Conservation (phyloP, 2,797 vertebrate species). For the Ara ararauna region DNA sequence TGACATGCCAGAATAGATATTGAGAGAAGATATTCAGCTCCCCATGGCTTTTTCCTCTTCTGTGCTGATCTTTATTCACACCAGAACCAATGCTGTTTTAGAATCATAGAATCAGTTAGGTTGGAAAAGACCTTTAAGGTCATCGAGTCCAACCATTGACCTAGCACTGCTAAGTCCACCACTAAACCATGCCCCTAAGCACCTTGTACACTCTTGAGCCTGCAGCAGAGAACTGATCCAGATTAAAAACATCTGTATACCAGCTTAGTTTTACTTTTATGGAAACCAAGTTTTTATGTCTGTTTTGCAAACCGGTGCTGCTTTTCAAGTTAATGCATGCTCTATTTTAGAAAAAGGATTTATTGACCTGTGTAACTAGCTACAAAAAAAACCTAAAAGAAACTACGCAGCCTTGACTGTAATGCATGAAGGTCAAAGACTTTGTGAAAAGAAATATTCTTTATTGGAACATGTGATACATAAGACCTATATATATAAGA, state of each 20-base stretch:
- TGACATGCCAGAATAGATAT: background rate
- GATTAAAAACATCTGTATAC: background rate
- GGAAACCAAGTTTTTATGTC: background rate
- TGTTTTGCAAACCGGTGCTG: background rate
- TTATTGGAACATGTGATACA: background rate
- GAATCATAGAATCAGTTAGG: background rate
- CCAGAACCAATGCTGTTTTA: rapidly evolving
- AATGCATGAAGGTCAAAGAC: background rate
- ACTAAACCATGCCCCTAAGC: background rate
- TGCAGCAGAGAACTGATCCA: background rate
- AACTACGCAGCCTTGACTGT: background rate
- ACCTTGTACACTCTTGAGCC: background rate
- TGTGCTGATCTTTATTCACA: rapidly evolving
- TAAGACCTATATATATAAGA: background rate
- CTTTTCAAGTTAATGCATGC: background rate
- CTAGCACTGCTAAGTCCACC: background rate
- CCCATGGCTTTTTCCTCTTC: background rate
- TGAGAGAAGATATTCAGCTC: background rate
- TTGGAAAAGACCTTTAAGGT: background rate
- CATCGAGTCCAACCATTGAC: background rate
- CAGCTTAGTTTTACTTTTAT: background rate
- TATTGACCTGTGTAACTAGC: background rate
- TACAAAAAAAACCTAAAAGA: background rate
- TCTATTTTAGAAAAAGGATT: background rate
- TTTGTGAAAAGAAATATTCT: background rate